Evolutionary conservation across 2,797 vertebrate species (phyloP).

Genomic region (Alcedo quadribrachys): DNA sequence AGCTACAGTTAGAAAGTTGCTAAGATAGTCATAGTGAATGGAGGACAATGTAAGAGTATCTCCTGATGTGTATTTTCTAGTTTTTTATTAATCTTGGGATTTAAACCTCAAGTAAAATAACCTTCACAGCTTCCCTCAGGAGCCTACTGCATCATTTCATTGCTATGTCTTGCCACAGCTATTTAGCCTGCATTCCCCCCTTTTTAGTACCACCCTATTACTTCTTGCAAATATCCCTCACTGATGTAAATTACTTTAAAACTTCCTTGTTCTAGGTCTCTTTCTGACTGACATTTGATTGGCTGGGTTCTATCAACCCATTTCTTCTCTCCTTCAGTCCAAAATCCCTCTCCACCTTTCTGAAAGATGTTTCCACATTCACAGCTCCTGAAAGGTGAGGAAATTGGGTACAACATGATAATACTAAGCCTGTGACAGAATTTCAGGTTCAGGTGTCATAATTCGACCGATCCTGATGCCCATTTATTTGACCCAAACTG

Average conservation of each 20-base stretch:
- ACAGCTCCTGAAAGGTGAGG: neutral
- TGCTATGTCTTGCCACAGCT: neutral
- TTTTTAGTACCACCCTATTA: neutral
- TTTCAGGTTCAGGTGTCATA: neutral
- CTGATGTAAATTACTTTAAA: neutral
- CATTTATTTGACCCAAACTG: neutral
- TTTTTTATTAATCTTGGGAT: neutral
- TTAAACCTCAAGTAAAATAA: neutral
- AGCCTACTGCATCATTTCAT: neutral
- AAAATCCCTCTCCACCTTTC: neutral
- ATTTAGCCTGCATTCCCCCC: neutral
- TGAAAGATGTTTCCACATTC: neutral
- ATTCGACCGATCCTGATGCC: neutral
- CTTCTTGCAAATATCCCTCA: neutral
- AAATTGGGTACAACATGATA: neutral
- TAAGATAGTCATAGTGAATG: neutral
- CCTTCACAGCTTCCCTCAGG: neutral
- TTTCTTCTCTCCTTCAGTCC: neutral
- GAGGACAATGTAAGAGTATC: neutral
- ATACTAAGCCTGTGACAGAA: neutral
- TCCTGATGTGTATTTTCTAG: neutral
- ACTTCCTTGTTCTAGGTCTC: neutral
- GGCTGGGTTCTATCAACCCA: neutral
- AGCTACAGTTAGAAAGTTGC: neutral
- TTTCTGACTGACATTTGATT: neutral